Conservation (phyloP, 2,888 invertebrate genomes). For the Lordiphosa fenestrarum region DNA sequence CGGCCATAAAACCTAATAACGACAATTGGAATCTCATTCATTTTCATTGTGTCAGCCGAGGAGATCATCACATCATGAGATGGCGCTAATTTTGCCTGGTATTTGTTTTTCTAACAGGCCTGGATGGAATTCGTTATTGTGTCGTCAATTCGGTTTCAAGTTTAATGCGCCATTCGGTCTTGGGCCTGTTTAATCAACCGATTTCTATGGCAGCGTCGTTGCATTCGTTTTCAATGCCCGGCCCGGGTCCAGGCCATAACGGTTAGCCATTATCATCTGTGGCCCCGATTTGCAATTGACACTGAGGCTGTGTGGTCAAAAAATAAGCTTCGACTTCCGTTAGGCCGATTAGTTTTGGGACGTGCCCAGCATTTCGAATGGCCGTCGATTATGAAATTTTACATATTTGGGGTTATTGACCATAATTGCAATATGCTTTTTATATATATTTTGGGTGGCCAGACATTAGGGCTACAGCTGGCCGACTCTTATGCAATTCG, state of each 20-base stretch:
- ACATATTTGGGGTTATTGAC: slow-evolving; percentile 70
- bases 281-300: slow-evolving; percentile 43
- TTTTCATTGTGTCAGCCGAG: not conserved
- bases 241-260: slow-evolving; percentile 13
- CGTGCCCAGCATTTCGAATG: slow-evolving; percentile 48
- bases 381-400: slow-evolving; percentile 49
- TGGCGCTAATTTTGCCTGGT: slow-evolving; percentile 1
- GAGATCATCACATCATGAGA: slow-evolving; percentile 31
- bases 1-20: slow-evolving; percentile 12
- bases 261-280: slow-evolving; percentile 8
- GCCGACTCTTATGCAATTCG: slow-evolving; percentile 1
- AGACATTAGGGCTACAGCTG: not conserved
- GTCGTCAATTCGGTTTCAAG: slow-evolving; percentile 42
- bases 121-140: not conserved
- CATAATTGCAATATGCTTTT: slow-evolving; percentile 49
- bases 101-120: not conserved
- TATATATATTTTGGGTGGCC: slow-evolving; percentile 11
- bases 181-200: slow-evolving; percentile 55
- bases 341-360: slow-evolving; percentile 24
- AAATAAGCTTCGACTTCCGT: slow-evolving; percentile 51
- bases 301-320: slow-evolving; percentile 43
- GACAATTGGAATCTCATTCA: slow-evolving; percentile 8
- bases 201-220: slow-evolving; percentile 59
- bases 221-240: slow-evolving; percentile 44
- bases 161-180: slow-evolving; percentile 60